Base-by-base conservation (phyloP, 2,888 invertebrate genomes). In the Pasiphila rectangulata region DNA sequence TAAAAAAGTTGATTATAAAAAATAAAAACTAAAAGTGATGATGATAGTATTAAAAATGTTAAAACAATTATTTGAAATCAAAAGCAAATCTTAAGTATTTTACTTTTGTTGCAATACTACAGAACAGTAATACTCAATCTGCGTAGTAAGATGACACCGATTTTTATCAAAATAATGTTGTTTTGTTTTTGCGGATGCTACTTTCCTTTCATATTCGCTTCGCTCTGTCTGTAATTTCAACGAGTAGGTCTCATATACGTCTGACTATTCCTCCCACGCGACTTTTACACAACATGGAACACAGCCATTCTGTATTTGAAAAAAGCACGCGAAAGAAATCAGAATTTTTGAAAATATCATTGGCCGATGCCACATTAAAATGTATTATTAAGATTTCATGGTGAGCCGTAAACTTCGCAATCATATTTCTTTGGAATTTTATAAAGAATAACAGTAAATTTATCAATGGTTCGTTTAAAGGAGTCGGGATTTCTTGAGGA, bases 201-300 rank as follows among this genome's bases (percentile, higher is more conserved):
- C 80, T 43, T 52, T 60, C 16, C 66, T 74, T 83, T 79, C 75
- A 76, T 75, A 83, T 84, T 80, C 77, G 72, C 67, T 60, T 62
- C 72, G 71, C 78, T 75, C 57, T 67, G 64, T 54, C 69, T 78
- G 75, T 81, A 75, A 81, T 82, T 78, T 75, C 74, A 77, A 82
- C 75, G 77, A 78, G 77, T 77, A 73, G 69, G 75, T 75, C 74
- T 76, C 68, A 75, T 72, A 77, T 66, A 69, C 67, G 61, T 67
- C 66, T 69, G 65, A 68, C 68, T 72, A 69, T 67, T 66, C 70
- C 65, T 70, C 64, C 63, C 67, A 68, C 61, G 68, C 66, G 67
- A 63, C 68, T 62, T 54, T 65, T 60, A 61, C 55, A 61, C 57
- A 61, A 61, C 58, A 57, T 52, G 43, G 42, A 50, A 25, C 32